Evolutionary conservation across 2,888 invertebrate genomes (phyloP).

Genomic region (Pseudanteris insignis): DNA sequence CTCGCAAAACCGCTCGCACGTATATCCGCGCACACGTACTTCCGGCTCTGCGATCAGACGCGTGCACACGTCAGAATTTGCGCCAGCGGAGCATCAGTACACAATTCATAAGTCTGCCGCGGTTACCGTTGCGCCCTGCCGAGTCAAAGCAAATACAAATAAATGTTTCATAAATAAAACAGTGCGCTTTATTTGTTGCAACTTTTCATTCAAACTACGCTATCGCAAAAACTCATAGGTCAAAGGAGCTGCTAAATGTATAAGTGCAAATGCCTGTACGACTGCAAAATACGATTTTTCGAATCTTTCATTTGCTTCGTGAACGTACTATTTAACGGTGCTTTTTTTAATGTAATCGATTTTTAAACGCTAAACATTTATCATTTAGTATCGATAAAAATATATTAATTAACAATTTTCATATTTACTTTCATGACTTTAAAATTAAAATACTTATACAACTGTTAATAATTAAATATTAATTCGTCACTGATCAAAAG

Average conservation of each 20-base stretch:
- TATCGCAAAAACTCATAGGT: slow-evolving; percentile 64
- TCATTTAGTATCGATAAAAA: no score
- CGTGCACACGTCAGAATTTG: slow-evolving; percentile 37
- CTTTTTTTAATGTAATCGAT: no score
- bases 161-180: slow-evolving; percentile 43
- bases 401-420: no score
- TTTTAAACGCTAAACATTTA: no score
- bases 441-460: no score
- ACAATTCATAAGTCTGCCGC: slow-evolving; percentile 44
- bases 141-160: slow-evolving; percentile 44
- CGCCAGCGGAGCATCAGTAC: slow-evolving; percentile 30
- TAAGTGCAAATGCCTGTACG: slow-evolving; percentile 27
- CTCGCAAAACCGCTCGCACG: slow-evolving; percentile 32
- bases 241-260: slow-evolving; percentile 59
- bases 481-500: no score
- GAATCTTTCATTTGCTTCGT: slow-evolving; percentile 29
- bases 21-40: slow-evolving; percentile 16
- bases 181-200: slow-evolving; percentile 35
- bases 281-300: no score
- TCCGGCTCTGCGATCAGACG: slow-evolving; percentile 32
- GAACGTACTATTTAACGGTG: no score
- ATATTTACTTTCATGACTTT: no score
- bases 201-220: slow-evolving; percentile 43
- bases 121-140: slow-evolving; percentile 34
- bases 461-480: no score